phyloP scores from a whole-genome alignment of 2,797 vertebrate species.

The Hemibagrus guttatus region DNA sequence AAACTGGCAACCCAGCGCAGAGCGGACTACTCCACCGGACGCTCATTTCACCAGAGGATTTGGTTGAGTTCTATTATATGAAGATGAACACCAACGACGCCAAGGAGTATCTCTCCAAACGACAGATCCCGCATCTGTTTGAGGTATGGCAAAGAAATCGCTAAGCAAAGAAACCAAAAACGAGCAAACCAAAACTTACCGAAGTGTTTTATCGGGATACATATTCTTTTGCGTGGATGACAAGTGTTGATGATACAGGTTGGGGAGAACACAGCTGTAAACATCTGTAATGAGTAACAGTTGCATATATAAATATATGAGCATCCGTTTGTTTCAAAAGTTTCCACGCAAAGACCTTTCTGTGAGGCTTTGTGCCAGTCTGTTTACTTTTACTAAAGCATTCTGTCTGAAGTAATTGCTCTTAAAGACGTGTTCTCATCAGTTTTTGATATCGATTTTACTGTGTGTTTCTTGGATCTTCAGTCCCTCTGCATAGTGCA shows the following conservation, averaged over 20 bases:
- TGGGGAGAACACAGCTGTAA: not conserved
- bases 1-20: conserved; percentile 30
- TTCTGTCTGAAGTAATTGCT: not conserved
- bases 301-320: not conserved
- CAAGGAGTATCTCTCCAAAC: conserved; percentile 59
- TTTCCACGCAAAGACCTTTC: not conserved
- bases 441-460: not conserved
- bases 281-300: not conserved
- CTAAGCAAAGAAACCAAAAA: not conserved
- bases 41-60: conserved; percentile 16
- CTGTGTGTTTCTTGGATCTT: not conserved
- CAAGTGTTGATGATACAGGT: not conserved
- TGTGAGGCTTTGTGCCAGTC: not conserved
- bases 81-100: conserved; percentile 61
- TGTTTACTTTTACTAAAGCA: not conserved
- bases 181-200: not conserved
- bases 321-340: not conserved
- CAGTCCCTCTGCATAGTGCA: not conserved
- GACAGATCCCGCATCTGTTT: conserved; percentile 62
- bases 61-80: not conserved
- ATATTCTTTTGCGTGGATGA: no score
- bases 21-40: not conserved
- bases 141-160: conserved; percentile 48
- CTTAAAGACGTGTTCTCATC: not conserved
- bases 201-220: not conserved